Evolutionary conservation across 2,888 invertebrate species (phyloP).

Genomic region (Melanophora roralis): DNA sequence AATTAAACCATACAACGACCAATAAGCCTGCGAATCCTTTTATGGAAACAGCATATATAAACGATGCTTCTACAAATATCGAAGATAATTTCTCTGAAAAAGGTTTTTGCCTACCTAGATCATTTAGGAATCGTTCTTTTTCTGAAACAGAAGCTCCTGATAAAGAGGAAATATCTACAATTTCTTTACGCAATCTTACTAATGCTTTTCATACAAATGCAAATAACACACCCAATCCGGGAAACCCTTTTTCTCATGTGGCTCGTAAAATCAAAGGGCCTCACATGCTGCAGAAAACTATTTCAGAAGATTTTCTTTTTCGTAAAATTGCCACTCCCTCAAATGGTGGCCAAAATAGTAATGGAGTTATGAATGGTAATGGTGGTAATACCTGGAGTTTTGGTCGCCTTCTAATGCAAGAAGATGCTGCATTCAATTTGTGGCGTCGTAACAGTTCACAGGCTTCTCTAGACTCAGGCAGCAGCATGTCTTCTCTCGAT

Average conservation of each 20-base stretch:
- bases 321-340: slow-evolving; percentile 68
- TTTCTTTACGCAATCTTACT: slow-evolving; percentile 67
- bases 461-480: slow-evolving; percentile 69
- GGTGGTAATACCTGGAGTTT: slow-evolving; percentile 70
- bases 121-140: slow-evolving; percentile 71
- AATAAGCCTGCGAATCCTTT: slow-evolving; percentile 49
- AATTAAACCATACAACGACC: slow-evolving; percentile 56
- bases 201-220: slow-evolving; percentile 66
- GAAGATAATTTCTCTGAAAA: slow-evolving; percentile 40
- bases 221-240: slow-evolving; percentile 62
- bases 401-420: slow-evolving; percentile 72
- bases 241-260: slow-evolving; percentile 71
- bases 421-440: slow-evolving; percentile 72
- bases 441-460: slow-evolving; percentile 75
- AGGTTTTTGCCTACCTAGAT: slow-evolving; percentile 23
- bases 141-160: slow-evolving; percentile 71
- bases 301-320: slow-evolving; percentile 76
- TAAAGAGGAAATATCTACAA: slow-evolving; percentile 63
- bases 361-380: slow-evolving; percentile 33
- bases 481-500: slow-evolving; percentile 70
- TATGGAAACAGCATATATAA: slow-evolving; percentile 18
- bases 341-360: slow-evolving; percentile 19
- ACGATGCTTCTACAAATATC: slow-evolving; percentile 7
- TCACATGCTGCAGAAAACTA: slow-evolving; percentile 76
- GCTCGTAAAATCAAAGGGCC: slow-evolving; percentile 73